Conservation (phyloP, 2,797 vertebrate genomes). For the Myotis planiceps region DNA sequence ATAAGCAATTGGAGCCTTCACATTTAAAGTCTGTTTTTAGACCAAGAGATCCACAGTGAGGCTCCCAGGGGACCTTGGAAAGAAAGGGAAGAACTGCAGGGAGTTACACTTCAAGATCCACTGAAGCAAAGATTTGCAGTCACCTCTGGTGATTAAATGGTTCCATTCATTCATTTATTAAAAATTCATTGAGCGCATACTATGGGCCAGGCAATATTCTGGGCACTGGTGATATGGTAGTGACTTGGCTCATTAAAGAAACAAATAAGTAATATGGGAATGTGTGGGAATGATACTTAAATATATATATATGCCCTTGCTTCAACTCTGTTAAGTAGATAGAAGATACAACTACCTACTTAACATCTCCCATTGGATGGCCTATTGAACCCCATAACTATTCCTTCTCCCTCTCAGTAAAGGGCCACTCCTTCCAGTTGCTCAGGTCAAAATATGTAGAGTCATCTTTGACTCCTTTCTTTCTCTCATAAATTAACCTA, state of each 20-base stretch:
- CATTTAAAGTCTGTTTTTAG: constrained; percentile 54
- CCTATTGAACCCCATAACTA: not conserved
- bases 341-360: not conserved
- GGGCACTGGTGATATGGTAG: not conserved
- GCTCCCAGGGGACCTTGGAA: not conserved
- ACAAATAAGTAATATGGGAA: not conserved
- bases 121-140: not conserved
- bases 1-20: constrained; percentile 28
- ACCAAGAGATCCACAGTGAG: not conserved
- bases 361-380: not conserved
- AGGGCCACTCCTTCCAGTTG: not conserved
- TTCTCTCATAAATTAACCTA: not conserved
- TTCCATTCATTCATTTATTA: not conserved
- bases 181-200: not conserved
- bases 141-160: not conserved
- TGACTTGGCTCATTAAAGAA: not conserved
- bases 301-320: not conserved
- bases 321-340: not conserved
- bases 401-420: not conserved
- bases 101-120: not conserved
- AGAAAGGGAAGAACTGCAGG: constrained; percentile 8
- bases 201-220: not conserved
- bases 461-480: not conserved
- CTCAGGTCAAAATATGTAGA: not conserved
- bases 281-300: not conserved